Evolutionary conservation across 2,113 vertebrate genomes (phyloP), one percentile per base, ranked within the genome.

Genomic region (Cairina moschata): DNA sequence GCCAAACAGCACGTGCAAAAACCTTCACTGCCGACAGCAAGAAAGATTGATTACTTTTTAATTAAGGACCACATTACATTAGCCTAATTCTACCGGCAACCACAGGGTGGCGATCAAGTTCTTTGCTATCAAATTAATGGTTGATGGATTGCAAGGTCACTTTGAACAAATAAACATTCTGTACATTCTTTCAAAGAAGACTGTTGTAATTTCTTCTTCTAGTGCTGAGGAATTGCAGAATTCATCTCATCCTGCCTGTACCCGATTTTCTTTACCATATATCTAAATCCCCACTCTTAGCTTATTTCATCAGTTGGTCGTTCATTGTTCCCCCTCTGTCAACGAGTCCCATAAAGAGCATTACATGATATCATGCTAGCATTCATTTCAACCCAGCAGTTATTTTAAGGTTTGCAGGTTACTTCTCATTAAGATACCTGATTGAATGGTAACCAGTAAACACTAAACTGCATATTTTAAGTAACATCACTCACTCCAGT

Each of bases 71-170:
- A 68, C 32, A 26, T 85, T 54, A 54, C 38, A 58, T 93, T 96
- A 96, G 79, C 69, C 90, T 94, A 85, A 94, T 97, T 97, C 96
- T 96, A 83, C 40, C 82, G 54, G 73, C 66, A 96, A 76, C 98
- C 98, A 98, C 98, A 98, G 79, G 97, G 98, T 98, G 98, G 98
- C 98, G 98, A 98, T 96, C 60, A 73, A 71, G 98, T 83, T 97
- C 97, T 98, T 97, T 11, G 90, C 92, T 75, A 94, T 11, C 88
- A 75, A 93, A 96, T 96, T 97, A 96, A 97, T 97, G 97, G 92
- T 60, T 92, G 94, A 93, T 71, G 48, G 95, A 94, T 97, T 93
- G 87, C 97, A 97, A 98, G 98, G 98, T 98, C 98, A 98, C 95
- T 98, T 95, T 91, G 91, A 92, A 31, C 88, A 88, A 95, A 96